Conservation (phyloP, 2,113 vertebrate genomes). For the Panthera tigris region DNA sequence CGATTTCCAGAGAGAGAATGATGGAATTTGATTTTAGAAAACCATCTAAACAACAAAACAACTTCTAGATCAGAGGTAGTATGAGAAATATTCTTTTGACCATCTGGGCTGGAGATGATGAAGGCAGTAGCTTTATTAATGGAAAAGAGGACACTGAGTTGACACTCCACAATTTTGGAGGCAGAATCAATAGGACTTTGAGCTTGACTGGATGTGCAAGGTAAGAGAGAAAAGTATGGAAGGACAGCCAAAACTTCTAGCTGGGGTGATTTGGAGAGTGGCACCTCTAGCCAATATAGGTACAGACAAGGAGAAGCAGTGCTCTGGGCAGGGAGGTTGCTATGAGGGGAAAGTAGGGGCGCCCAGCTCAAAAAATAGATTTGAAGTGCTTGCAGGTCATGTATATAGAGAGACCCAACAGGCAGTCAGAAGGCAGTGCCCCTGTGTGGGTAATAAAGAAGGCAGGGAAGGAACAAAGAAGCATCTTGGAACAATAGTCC, state of each 20-base stretch:
- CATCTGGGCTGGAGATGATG: background rate
- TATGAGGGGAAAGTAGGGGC: background rate
- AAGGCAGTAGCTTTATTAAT: background rate
- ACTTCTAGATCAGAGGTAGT: background rate
- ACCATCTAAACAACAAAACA: background rate
- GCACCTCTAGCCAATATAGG: accelerated
- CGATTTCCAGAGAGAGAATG: background rate
- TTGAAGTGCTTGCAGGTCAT: background rate
- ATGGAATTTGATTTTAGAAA: background rate
- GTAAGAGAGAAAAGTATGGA: background rate
- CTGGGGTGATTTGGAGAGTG: background rate
- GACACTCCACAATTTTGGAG: background rate
- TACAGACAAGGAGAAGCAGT: background rate
- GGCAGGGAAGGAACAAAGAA: background rate
- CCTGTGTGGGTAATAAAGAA: background rate
- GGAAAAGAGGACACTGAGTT: background rate
- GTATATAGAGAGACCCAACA: background rate
- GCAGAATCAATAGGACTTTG: background rate
- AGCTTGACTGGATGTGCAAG: background rate
- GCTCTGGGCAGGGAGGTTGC: background rate
- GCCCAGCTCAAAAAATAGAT: background rate
- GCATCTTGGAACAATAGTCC: background rate
- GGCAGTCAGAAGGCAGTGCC: background rate
- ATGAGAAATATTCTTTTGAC: background rate
- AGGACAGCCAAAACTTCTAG: background rate